Base-by-base conservation (phyloP, 1,140 invertebrate genomes). In the Micrasema minimum region DNA sequence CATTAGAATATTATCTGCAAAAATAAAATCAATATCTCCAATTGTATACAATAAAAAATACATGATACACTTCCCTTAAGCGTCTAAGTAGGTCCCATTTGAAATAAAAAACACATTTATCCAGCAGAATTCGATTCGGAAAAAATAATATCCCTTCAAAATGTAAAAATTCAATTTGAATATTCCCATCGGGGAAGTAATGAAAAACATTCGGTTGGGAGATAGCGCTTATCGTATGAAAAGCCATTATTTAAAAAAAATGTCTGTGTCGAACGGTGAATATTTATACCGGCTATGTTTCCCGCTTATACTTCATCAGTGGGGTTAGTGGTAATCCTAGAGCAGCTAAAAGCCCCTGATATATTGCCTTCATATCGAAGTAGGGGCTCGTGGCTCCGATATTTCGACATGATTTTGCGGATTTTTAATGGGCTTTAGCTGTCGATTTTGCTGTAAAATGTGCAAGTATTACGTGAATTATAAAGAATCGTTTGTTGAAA, bases 241-340 rank as follows among this genome's bases (percentile, higher is more conserved):
- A 70, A 66, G 38, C 72, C 72, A 73, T 73, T 73, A 73, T 73
- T 69, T 73, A 43, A 43, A 62, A 62, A 62, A 62, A 62, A 62
- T 62, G 57, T 10, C 57, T 22, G 14, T 45, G 57, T 45, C 57
- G 57, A 62, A 43, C 57, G 57, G 57, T 1, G 57, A 23, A 62
- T 71, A 74, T 74, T 71, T 74, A 74, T 74, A 57, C 64, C 68
- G 48, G 57, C 66, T 64, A 74, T 74, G 61, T 66, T 38, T 16
- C 62, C 62, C 62, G 53, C 68, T 61, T 72, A 75, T 75, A 75
- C 73, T 75, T 75, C 73, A 75, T 75, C 73, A 66, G 73, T 38
- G 73, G 73, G 66, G 67, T 75, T 75, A 75, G 71, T 50, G 73
- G 73, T 75, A 75, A 75, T 75, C 73, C 73, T 46, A 50, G 59